phyloP scores from a whole-genome alignment of 2,888 invertebrate species.

The Brenthis hecate region DNA sequence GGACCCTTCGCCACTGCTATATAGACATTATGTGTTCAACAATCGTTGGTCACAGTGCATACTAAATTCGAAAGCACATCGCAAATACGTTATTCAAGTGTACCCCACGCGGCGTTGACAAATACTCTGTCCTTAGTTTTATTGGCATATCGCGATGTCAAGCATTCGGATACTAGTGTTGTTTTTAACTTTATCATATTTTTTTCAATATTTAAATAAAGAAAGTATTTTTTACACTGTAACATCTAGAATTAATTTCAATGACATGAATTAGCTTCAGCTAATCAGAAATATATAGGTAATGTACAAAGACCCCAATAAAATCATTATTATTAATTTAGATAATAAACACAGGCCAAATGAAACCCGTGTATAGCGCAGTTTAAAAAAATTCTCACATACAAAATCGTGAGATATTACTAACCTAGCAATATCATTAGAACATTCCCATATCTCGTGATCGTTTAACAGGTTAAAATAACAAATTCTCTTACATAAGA shows the following conservation, averaged over 20 bases:
- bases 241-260: no score
- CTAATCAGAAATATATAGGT: no score
- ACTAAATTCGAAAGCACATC: slow-evolving; percentile 30
- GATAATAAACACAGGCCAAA: no score
- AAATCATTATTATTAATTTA: no score
- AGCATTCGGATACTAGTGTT: not conserved
- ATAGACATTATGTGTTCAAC: not conserved
- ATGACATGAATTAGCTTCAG: no score
- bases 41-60: not conserved
- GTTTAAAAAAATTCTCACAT: no score
- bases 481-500: slow-evolving; percentile 18
- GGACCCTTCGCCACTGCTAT: no score
- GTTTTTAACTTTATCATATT: no score
- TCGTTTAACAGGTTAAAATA: slow-evolving; percentile 3
- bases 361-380: no score
- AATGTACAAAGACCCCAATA: no score
- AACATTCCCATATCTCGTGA: not conserved
- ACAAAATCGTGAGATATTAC: not conserved
- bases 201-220: no score
- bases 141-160: slow-evolving; percentile 21
- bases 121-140: slow-evolving; percentile 9
- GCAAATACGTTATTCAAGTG: slow-evolving; percentile 28
- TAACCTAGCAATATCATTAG: not conserved
- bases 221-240: no score
- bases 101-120: slow-evolving; percentile 1